These are phyloP conservation scores for Phataginus tricuspis DNA, from an alignment of 2,797 vertebrate genomes.

Conservation along the genomic window DNA sequence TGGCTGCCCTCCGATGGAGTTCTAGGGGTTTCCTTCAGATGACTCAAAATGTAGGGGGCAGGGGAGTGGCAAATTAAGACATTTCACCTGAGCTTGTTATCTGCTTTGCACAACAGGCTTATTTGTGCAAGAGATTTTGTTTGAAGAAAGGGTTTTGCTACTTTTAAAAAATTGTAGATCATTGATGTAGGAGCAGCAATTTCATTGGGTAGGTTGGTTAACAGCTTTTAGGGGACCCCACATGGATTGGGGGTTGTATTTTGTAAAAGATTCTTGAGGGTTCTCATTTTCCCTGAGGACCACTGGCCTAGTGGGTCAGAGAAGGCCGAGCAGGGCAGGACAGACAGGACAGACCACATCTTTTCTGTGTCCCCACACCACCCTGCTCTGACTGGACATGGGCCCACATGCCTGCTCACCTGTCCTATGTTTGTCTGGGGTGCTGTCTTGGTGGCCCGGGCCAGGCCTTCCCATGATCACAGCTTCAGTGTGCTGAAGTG, in stretches of 20 bases:
- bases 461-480: not conserved
- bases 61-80: not conserved
- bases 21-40: not conserved
- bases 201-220: not conserved
- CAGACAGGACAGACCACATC: not conserved
- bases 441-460: not conserved
- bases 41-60: not conserved
- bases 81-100: not conserved
- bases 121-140: not conserved
- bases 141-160: not conserved
- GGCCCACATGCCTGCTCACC: not conserved
- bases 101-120: not conserved
- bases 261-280: not conserved
- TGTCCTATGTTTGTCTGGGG: not conserved
- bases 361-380: not conserved
- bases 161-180: constrained; percentile 7
- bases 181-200: not conserved
- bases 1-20: not conserved
- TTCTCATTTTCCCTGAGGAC: not conserved
- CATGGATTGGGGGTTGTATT: not conserved
- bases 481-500: not conserved
- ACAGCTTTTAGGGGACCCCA: not conserved
- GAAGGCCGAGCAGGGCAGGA: not conserved
- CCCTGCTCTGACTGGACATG: not conserved
- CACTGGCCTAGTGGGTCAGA: not conserved